Evolutionary conservation across 1,140 invertebrate genomes (phyloP).

Genomic region (Coelopa frigida): DNA sequence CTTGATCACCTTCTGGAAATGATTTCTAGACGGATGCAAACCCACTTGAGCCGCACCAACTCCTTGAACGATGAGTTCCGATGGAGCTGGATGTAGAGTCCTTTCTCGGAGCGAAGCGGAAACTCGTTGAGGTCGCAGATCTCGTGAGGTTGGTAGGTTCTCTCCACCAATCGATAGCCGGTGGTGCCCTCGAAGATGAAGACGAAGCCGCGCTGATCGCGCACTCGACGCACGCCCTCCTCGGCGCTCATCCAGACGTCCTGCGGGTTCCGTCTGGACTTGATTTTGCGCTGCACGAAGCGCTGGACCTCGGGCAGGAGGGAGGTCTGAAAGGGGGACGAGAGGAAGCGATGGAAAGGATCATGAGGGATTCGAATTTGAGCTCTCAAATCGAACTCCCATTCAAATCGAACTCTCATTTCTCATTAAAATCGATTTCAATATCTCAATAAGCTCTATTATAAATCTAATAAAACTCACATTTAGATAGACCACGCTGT

Average conservation of each 20-base stretch:
- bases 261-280: slow-evolving; percentile 20
- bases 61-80: slow-evolving; percentile 37
- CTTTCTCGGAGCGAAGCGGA: slow-evolving; percentile 25
- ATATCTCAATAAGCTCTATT: neutral
- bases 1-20: neutral
- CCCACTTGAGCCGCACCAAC: slow-evolving; percentile 24
- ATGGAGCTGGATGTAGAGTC: slow-evolving; percentile 27
- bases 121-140: slow-evolving; percentile 40
- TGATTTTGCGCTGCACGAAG: slow-evolving; percentile 29
- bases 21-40: neutral
- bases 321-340: slow-evolving; percentile 18
- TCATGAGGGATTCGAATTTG: neutral
- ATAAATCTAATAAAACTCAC: slow-evolving; percentile 18
- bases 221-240: slow-evolving; percentile 26
- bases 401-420: neutral
- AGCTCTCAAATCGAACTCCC: neutral
- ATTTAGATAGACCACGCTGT: slow-evolving; percentile 33
- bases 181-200: slow-evolving; percentile 28
- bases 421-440: neutral
- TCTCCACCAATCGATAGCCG: slow-evolving; percentile 29
- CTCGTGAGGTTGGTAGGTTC: slow-evolving; percentile 25
- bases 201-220: slow-evolving; percentile 34
- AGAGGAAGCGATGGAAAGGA: neutral
- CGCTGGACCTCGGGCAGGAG: slow-evolving; percentile 22
- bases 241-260: slow-evolving; percentile 29